Evolutionary conservation across 2,797 vertebrate species (phyloP).

Genomic region (Fundulus diaphanus): DNA sequence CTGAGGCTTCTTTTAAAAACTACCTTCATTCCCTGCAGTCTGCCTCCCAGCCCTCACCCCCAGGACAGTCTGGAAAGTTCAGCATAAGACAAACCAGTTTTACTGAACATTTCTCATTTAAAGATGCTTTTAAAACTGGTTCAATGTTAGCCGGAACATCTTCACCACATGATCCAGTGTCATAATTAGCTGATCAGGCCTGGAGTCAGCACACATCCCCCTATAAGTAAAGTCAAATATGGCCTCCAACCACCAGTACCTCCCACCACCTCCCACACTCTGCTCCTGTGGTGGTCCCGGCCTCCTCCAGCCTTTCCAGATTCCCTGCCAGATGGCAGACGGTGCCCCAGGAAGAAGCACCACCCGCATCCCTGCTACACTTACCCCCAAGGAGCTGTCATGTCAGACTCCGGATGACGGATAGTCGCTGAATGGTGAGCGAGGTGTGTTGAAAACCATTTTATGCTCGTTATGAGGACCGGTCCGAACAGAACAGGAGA

Average conservation of each 20-base stretch:
- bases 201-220: background rate
- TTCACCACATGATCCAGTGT: too few species aligned
- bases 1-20: too few species aligned
- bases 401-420: slow-evolving; percentile 71
- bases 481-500: background rate
- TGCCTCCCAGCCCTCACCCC: too few species aligned
- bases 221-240: slow-evolving; percentile 37
- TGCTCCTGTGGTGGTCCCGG: slow-evolving; percentile 39
- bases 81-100: too few species aligned
- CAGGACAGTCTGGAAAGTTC: too few species aligned
- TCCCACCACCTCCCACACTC: slow-evolving; percentile 6
- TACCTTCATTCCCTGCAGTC: too few species aligned
- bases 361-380: slow-evolving; percentile 3
- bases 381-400: slow-evolving; percentile 69
- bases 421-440: slow-evolving; percentile 67
- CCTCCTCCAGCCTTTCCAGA: slow-evolving; percentile 61
- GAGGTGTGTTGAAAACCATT: background rate
- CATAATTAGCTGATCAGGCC: too few species aligned
- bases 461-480: background rate
- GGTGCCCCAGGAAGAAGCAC: slow-evolving; percentile 53
- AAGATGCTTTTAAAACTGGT: too few species aligned
- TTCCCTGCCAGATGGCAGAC: slow-evolving; percentile 68
- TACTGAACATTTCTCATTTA: too few species aligned
- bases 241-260: slow-evolving; percentile 22
- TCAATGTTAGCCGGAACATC: too few species aligned